Evolutionary conservation across 2,888 invertebrate genomes (phyloP).

Genomic region (Rotaria socialis): DNA sequence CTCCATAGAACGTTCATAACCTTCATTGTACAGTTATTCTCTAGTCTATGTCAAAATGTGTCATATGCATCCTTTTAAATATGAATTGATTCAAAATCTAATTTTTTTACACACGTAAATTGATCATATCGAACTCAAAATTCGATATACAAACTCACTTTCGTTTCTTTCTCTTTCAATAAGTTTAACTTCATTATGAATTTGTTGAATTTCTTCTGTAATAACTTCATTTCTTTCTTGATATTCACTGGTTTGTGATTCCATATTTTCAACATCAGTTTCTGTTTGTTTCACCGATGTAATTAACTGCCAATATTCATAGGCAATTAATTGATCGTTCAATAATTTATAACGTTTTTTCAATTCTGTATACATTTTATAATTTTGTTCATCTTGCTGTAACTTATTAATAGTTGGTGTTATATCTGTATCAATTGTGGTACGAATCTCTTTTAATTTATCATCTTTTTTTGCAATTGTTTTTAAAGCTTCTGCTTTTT

Average conservation of each 20-base stretch:
- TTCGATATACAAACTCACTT: not conserved
- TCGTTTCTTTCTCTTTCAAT: slow-evolving; percentile 38
- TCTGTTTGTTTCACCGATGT: slow-evolving; percentile 38
- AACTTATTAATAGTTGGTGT: slow-evolving; percentile 80
- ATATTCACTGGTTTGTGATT: slow-evolving; percentile 1
- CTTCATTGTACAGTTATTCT: no score
- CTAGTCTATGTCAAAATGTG: no score
- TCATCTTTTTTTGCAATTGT: slow-evolving; percentile 86
- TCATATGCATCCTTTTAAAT: no score
- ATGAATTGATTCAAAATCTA: no score
- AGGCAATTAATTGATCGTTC: slow-evolving; percentile 40
- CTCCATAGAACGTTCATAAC: no score
- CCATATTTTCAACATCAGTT: slow-evolving; percentile 31
- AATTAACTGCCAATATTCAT: slow-evolving; percentile 32
- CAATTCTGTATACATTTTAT: slow-evolving; percentile 78
- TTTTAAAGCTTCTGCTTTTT: slow-evolving; percentile 77
- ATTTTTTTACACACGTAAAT: no score
- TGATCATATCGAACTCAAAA: no score
- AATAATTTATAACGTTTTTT: slow-evolving; percentile 43
- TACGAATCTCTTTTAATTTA: slow-evolving; percentile 77
- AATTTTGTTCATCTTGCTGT: slow-evolving; percentile 76
- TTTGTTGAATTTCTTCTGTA: slow-evolving; percentile 41
- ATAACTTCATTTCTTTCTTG: slow-evolving; percentile 37
- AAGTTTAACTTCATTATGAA: slow-evolving; percentile 44
- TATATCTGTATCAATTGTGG: slow-evolving; percentile 72